Percentiles rank a stretch among this genome's conserved stretches.
These are phyloP conservation scores for Oncorhynchus gorbuscha DNA, from an alignment of 2,113 vertebrate genomes.

Conservation along the genomic window DNA sequence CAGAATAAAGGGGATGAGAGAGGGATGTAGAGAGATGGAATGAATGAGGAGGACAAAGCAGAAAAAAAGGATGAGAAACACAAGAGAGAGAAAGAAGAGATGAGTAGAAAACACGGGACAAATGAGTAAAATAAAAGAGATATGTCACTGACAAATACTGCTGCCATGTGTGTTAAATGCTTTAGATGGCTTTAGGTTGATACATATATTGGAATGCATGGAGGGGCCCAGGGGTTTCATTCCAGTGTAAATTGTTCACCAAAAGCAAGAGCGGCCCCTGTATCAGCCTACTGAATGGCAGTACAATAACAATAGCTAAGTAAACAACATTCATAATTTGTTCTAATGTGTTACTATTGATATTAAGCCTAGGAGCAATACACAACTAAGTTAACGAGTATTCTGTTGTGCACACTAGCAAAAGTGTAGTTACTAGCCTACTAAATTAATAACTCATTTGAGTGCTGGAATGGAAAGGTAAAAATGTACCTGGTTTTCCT, in stretches of 20 bases:
- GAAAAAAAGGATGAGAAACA: no score
- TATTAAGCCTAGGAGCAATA: no score
- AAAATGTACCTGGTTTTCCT: constrained; percentile 68
- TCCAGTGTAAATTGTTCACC: not conserved
- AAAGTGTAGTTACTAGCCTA: no score
- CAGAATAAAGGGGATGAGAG: no score
- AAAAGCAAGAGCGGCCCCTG: not conserved
- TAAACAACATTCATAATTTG: not conserved
- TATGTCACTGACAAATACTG: not conserved
- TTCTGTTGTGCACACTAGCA: no score
- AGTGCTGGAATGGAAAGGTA: no score
- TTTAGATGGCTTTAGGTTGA: not conserved
- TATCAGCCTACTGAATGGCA: not conserved
- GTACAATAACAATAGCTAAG: not conserved
- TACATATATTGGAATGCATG: not conserved
- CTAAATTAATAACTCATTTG: no score
- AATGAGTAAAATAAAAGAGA: not conserved
- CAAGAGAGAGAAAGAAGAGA: not conserved
- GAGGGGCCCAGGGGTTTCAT: not conserved
- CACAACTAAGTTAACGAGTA: no score
- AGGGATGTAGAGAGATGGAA: not conserved
- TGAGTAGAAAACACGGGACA: no score
- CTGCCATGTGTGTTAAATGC: not conserved
- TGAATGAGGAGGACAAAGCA: not conserved
- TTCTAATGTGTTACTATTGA: not conserved